Conservation (phyloP, 1,140 invertebrate genomes). For the Condylostylus longicornis region DNA sequence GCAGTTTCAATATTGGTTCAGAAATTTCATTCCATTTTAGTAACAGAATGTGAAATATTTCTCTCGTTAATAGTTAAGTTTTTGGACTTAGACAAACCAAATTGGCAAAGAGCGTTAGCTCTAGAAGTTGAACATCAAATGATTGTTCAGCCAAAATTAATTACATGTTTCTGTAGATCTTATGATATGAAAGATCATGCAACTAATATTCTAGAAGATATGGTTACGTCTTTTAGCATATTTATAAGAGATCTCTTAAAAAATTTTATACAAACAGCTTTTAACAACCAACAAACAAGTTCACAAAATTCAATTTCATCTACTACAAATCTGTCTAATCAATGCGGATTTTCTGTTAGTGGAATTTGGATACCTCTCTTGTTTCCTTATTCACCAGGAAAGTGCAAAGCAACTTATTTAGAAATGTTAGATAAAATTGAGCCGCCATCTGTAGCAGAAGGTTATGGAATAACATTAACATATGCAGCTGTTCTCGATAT, state of each 20-base stretch:
- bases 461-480: conserved; percentile 88
- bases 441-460: conserved; percentile 80
- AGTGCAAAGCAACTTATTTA: conserved; percentile 72
- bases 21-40: conserved; percentile 84
- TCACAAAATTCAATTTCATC: conserved; percentile 15
- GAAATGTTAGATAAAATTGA: conserved; percentile 92
- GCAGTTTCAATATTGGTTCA: conserved; percentile 87
- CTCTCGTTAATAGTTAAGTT: conserved; percentile 93
- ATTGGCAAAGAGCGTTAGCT: conserved; percentile 88
- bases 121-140: conserved; percentile 93
- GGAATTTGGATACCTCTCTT: conserved; percentile 84
- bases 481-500: conserved; percentile 85
- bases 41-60: conserved; percentile 98
- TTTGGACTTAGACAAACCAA: conserved; percentile 87
- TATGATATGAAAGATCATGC: conserved; percentile 89
- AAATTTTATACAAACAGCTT: conserved; percentile 20
- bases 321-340: conserved; percentile 39
- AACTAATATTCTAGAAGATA: conserved; percentile 87
- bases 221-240: conserved; percentile 84
- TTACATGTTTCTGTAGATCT: conserved; percentile 83
- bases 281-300: conserved; percentile 44
- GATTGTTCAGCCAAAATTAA: conserved; percentile 68
- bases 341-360: conserved; percentile 82
- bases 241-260: conserved; percentile 87
- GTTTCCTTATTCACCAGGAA: conserved; percentile 65